Base-by-base conservation (phyloP, 2,797 vertebrate species). In the Hypotaenidia okinawae region DNA sequence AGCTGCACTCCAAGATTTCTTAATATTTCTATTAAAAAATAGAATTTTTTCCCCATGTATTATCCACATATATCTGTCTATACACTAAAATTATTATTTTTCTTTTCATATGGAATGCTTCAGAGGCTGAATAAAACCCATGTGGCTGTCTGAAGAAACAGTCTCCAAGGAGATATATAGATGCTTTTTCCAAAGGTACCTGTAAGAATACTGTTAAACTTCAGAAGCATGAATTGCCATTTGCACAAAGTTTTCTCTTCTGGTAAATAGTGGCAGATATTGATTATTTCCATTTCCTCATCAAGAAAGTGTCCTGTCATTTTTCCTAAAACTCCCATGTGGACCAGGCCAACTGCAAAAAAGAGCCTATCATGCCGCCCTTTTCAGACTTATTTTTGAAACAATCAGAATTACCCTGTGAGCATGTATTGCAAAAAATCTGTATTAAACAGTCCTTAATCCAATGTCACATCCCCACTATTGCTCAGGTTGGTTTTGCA, bases 351-450 rank as follows among this genome's bases (percentile, higher is more conserved):
- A 84, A 58, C 25, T 57, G 16, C 37, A 19, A 73, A 84, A 84
- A 73, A 47, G 3, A 52, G 2, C 5, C 27, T 77, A n/a, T 8
- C 5, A 10, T 74, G 4, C 0, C 8, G 2, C 16, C 2, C n/a
- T 75, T 63, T 73, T 54, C 28, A 72, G 4, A 3, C 5, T 57
- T 64, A 54, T 45, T 82, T 49, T 35, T 57, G 7, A 33, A 16
- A 61, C 21, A 41, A 52, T 25, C 12, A 85, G 33, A 55, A 89
- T 32, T 82, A 62, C n/a, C 27, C 18, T 45, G 14, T 1, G 2
- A 54, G 10, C 35, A 54, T 4, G 62, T 87, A 58, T 13, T 49
- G 10, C 4, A 58, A 59, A 89, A 79, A 9, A 15, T 37, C 11
- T 59, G 17, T 23, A 14, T 23, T 49, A 45, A 47, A 45, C 3